These are phyloP conservation scores for Cheilosia impressa DNA, from an alignment of 2,888 invertebrate species.

Conservation along the genomic window DNA sequence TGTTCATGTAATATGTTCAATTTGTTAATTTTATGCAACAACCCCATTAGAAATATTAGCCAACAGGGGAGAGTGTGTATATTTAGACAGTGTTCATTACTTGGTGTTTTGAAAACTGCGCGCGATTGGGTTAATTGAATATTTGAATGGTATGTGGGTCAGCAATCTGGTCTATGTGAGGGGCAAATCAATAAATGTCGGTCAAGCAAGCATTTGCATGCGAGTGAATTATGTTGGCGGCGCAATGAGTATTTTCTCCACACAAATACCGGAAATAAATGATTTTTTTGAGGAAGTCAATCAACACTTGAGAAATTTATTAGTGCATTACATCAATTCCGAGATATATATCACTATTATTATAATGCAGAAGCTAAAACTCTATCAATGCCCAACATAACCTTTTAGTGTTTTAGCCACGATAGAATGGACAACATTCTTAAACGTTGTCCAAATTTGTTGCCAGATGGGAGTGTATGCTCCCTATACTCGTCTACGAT, in stretches of 20 bases:
- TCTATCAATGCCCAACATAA: no score
- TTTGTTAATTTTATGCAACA: conserved; percentile 42
- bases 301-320: background rate
- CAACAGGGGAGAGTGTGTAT: background rate
- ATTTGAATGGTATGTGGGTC: conserved; percentile 34
- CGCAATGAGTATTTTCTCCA: background rate
- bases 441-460: no score
- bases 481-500: no score
- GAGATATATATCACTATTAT: no score
- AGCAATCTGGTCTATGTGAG: conserved; percentile 35
- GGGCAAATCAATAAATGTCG: conserved; percentile 22
- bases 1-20: conserved; percentile 38
- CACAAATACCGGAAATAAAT: no score
- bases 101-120: background rate
- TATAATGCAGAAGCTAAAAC: no score
- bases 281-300: background rate
- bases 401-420: no score
- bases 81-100: conserved; percentile 6
- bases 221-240: background rate
- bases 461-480: no score
- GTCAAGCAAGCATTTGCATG: conserved; percentile 33
- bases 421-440: no score
- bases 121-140: conserved; percentile 1
- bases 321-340: no score
- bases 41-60: background rate